Evolutionary conservation across 2,113 vertebrate genomes (phyloP).

Genomic region (Alces alces): DNA sequence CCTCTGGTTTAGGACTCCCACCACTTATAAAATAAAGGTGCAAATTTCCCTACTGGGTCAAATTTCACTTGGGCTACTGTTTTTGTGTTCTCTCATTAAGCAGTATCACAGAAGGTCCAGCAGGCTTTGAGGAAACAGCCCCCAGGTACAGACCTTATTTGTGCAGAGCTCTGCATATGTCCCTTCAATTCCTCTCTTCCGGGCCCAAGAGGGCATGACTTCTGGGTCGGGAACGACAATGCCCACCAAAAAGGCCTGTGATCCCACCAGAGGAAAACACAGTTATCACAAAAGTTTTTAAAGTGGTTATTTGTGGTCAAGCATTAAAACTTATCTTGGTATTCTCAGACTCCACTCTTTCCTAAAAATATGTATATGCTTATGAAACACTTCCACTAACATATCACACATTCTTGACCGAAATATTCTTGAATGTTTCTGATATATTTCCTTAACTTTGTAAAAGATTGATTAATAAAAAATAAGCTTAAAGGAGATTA

Average conservation of each 20-base stretch:
- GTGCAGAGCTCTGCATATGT: conserved; percentile 89
- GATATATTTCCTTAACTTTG: neutral
- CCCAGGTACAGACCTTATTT: conserved; percentile 83
- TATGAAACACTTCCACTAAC: conserved; percentile 31
- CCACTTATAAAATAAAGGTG: neutral
- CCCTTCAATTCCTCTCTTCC: conserved; percentile 92
- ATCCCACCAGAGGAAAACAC: conserved; percentile 22
- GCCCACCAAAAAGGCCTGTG: conserved; percentile 94
- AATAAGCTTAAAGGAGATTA: neutral
- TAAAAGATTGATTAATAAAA: neutral
- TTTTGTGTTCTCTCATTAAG: neutral
- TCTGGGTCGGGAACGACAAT: conserved; percentile 95
- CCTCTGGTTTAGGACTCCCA: neutral
- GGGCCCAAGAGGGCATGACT: conserved; percentile 94
- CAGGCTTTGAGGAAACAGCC: neutral
- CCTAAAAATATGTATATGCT: conserved; percentile 34
- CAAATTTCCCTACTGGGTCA: neutral
- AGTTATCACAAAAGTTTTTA: neutral
- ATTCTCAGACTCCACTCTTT: conserved; percentile 16
- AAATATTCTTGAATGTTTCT: neutral
- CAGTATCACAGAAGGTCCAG: neutral
- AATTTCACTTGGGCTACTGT: neutral
- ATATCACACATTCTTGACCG: neutral
- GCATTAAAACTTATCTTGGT: conserved; percentile 31
- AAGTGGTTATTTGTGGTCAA: neutral